Conservation (phyloP, 2,888 invertebrate species). For the Calameuta idolon region DNA sequence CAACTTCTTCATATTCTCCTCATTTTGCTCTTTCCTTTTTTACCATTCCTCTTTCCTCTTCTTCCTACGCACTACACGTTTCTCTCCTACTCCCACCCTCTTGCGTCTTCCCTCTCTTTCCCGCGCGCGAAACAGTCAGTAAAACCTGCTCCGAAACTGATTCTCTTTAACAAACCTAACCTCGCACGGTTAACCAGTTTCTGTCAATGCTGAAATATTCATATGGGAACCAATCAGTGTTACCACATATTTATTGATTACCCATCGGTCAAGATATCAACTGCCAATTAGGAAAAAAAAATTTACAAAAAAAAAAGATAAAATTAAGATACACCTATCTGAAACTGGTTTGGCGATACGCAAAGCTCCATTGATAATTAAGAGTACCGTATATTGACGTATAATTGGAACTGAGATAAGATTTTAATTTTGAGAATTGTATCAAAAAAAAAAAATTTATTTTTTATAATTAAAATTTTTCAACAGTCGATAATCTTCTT, state of each 20-base stretch:
- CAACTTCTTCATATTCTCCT: slow-evolving; percentile 15
- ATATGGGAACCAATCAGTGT: not conserved
- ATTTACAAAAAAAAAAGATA: not conserved
- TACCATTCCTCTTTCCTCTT: slow-evolving; percentile 22
- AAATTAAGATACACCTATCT: not conserved
- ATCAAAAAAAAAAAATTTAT: not conserved
- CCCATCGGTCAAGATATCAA: not conserved
- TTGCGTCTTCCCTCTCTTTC: not conserved
- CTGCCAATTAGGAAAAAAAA: not conserved
- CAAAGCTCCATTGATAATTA: too few species aligned
- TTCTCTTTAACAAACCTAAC: not conserved
- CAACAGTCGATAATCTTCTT: not conserved
- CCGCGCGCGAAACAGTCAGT: not conserved
- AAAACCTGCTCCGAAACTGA: not conserved
- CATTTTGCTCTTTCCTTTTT: slow-evolving; percentile 30
- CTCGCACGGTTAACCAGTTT: not conserved
- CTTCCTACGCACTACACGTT: not conserved
- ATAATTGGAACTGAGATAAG: not conserved
- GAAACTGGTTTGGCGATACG: too few species aligned
- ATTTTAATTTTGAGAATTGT: not conserved
- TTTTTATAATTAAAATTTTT: not conserved
- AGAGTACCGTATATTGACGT: not conserved
- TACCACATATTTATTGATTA: not conserved
- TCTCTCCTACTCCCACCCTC: not conserved
- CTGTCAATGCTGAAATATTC: not conserved